Evolutionary conservation across 2,113 vertebrate species (phyloP).

Genomic region (Papio anubis): DNA sequence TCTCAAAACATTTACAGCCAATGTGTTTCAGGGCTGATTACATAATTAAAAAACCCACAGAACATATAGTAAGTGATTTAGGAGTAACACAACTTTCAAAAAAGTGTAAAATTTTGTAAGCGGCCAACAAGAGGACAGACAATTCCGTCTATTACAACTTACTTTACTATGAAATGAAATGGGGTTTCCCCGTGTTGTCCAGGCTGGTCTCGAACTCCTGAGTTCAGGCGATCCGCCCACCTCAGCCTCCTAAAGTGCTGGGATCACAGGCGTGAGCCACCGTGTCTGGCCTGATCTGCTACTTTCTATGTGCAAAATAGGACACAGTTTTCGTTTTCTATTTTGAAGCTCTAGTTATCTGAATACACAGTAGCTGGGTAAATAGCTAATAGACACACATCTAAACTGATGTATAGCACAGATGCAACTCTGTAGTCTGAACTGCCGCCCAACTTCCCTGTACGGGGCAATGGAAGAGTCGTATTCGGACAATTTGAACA

Average conservation of each 20-base stretch:
- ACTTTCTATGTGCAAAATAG: slow-evolving; percentile 71
- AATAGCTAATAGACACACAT: slow-evolving; percentile 39
- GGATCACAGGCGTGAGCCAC: too few species aligned
- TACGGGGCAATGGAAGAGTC: slow-evolving; percentile 31
- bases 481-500: slow-evolving; percentile 43
- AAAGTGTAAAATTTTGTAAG: slow-evolving; percentile 33
- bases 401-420: slow-evolving; percentile 37
- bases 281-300: slow-evolving; percentile 31
- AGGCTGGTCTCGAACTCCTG: too few species aligned
- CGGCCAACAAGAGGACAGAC: slow-evolving; percentile 37
- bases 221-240: too few species aligned
- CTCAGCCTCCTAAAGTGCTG: too few species aligned
- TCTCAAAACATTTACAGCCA: neutral
- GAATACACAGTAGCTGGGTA: slow-evolving; percentile 46
- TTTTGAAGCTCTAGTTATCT: slow-evolving; percentile 38
- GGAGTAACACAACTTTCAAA: slow-evolving; percentile 6
- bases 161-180: slow-evolving; percentile 43
- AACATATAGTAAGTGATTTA: slow-evolving; percentile 50
- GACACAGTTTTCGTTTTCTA: slow-evolving; percentile 25
- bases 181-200: too few species aligned
- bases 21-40: neutral
- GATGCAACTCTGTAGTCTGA: neutral
- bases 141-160: neutral
- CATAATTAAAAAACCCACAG: neutral
- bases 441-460: slow-evolving; percentile 44